Evolutionary conservation across 2,797 vertebrate species (phyloP).

Genomic region (Eurystomus glaucurus): DNA sequence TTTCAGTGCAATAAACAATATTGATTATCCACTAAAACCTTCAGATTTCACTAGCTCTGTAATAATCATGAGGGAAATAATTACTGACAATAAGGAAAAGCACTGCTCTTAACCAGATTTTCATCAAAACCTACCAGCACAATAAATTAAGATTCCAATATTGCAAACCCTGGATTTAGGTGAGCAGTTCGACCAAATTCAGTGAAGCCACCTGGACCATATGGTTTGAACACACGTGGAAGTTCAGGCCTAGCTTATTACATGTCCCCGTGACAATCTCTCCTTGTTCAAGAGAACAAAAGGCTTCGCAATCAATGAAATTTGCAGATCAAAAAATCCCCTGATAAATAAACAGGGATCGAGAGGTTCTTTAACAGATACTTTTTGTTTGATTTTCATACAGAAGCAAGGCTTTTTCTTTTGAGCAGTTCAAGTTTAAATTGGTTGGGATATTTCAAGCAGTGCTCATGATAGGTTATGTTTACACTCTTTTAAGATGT

Average conservation of each 20-base stretch:
- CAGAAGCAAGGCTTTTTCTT: neutral
- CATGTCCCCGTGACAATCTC: neutral
- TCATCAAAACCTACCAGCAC: slow-evolving; percentile 8
- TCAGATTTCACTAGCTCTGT: slow-evolving; percentile 69
- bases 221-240: slow-evolving; percentile 24
- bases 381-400: neutral
- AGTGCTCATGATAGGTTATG: neutral
- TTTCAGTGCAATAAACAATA: slow-evolving; percentile 75
- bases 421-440: slow-evolving; percentile 2
- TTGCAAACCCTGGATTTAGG: slow-evolving; percentile 39
- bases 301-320: neutral
- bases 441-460: neutral
- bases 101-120: slow-evolving; percentile 48
- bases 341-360: neutral
- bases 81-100: slow-evolving; percentile 30
- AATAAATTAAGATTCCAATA: slow-evolving; percentile 49
- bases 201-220: slow-evolving; percentile 52
- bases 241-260: slow-evolving; percentile 13
- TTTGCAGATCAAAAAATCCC: neutral
- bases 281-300: slow-evolving; percentile 21
- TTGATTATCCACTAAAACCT: slow-evolving; percentile 75
- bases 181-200: neutral
- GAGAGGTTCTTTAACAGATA: neutral
- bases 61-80: slow-evolving; percentile 68
- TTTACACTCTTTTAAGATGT: slow-evolving; percentile 40